Evolutionary conservation across 2,797 vertebrate genomes (phyloP), one percentile per base, ranked within the genome.

Genomic region (Pseudotriccus pelzelni): DNA sequence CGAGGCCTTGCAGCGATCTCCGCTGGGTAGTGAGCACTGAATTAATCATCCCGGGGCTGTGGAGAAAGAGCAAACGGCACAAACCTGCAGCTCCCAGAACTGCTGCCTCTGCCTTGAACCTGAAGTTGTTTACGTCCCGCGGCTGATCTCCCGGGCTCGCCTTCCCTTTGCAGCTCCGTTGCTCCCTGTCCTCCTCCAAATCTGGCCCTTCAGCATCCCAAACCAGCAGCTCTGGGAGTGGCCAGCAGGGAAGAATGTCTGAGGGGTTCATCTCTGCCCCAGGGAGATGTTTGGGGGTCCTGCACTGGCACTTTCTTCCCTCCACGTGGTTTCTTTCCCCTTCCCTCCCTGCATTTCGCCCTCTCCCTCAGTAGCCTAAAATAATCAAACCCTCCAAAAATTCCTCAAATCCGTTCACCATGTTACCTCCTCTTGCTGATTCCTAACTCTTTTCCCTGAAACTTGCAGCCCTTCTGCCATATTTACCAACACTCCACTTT

Each of bases 91-190:
- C n/a, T 49, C 62, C 32, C 32, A 6, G 41, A 94, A 60, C 30
- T 9, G 47, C n/a, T 46, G 43, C 1, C 3, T 60, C 47, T 69
- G 36, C 30, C 67, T 50, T 37, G 53, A 84, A 20, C 83, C 30
- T 2, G 2, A 58, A 3, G 47, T 63, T 56, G 16, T 34, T 84
- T 18, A 4, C 25, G 32, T 47, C 47, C 25, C 39, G 12, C 0
- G 9, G 44, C 34, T 49, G 78, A 72, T 44, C 67, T 67, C 34
- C 15, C 32, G 16, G 41, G 25, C 68, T 89, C 21, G 1, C 16
- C 18, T 60, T 58, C 0, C 0, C 36, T 62, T 24, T n/a, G 41
- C 8, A 22, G 55, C 39, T 43, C 28, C 0, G 0, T 19, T 25
- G 23, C 20, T 50, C 34, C 30, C 72, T 59, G 43, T 34, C 14